phyloP scores from a whole-genome alignment of 92 coral and sea anemone species.

The Meandrina meandrites region DNA sequence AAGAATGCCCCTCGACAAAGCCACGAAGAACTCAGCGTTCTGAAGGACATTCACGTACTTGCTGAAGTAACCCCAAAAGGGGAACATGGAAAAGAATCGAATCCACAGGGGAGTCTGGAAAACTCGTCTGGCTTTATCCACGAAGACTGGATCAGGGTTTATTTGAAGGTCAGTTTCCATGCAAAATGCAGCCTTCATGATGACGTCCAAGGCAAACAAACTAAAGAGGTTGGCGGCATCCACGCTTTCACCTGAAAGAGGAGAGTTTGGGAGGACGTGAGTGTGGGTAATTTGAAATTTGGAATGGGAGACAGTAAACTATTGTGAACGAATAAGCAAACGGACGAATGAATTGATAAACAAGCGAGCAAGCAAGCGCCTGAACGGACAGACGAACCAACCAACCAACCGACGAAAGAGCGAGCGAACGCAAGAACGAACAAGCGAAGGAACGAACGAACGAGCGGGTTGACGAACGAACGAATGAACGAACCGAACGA shows the following conservation, averaged over 20 bases:
- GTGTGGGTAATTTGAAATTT: not conserved
- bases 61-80: conserved; percentile 51
- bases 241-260: conserved; percentile 56
- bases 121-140: conserved; percentile 35
- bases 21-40: conserved; percentile 35
- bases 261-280: too few species aligned
- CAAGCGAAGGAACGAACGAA: too few species aligned
- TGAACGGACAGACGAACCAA: too few species aligned
- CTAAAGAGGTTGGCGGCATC: conserved; percentile 52
- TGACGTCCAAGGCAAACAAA: conserved; percentile 70
- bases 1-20: conserved; percentile 41
- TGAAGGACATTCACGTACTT: conserved; percentile 25
- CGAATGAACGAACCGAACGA: too few species aligned
- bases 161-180: conserved; percentile 53
- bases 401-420: not conserved
- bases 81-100: conserved; percentile 62
- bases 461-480: too few species aligned
- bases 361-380: too few species aligned
- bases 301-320: not conserved
- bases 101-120: conserved; percentile 48
- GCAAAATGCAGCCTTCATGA: conserved; percentile 71
- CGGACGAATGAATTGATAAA: too few species aligned
- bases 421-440: too few species aligned
- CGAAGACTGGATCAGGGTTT: conserved; percentile 53
- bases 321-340: not conserved